Evolutionary conservation across 2,888 invertebrate species (phyloP).

Genomic region (Portevinia maculata): DNA sequence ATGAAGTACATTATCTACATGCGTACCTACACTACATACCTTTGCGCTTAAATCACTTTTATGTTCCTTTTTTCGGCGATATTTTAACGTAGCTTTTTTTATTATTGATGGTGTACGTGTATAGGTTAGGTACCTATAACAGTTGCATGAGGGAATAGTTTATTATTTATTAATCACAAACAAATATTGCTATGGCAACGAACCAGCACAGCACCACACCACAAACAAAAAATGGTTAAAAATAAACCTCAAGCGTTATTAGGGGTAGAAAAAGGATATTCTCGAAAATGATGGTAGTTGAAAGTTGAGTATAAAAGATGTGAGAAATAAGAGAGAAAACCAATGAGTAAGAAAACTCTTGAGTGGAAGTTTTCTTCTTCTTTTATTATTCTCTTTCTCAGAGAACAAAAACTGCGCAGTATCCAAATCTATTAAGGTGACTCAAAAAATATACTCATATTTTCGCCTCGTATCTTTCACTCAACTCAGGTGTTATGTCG

Average conservation of each 20-base stretch:
- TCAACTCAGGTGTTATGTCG: slow-evolving; percentile 34
- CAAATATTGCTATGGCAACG: slow-evolving; percentile 69
- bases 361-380: not conserved
- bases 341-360: not conserved
- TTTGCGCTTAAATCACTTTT: slow-evolving; percentile 67
- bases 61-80: slow-evolving; percentile 36
- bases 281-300: not conserved
- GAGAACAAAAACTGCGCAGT: slow-evolving; percentile 34
- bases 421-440: slow-evolving; percentile 2
- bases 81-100: slow-evolving; percentile 27
- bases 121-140: slow-evolving; percentile 4
- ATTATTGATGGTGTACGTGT: not conserved
- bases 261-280: slow-evolving; percentile 28
- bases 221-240: slow-evolving; percentile 34
- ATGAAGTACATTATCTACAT: slow-evolving; percentile 16
- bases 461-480: slow-evolving; percentile 21
- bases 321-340: not conserved
- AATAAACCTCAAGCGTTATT: slow-evolving; percentile 1
- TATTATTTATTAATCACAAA: slow-evolving; percentile 72
- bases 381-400: no score
- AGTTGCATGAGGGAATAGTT: slow-evolving; percentile 46
- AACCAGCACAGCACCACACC: slow-evolving; percentile 56
- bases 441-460: slow-evolving; percentile 35
- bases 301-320: slow-evolving; percentile 1
- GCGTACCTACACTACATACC: not conserved